phyloP scores from a whole-genome alignment of 2,113 vertebrate genomes.

The Urocitellus parryii region DNA sequence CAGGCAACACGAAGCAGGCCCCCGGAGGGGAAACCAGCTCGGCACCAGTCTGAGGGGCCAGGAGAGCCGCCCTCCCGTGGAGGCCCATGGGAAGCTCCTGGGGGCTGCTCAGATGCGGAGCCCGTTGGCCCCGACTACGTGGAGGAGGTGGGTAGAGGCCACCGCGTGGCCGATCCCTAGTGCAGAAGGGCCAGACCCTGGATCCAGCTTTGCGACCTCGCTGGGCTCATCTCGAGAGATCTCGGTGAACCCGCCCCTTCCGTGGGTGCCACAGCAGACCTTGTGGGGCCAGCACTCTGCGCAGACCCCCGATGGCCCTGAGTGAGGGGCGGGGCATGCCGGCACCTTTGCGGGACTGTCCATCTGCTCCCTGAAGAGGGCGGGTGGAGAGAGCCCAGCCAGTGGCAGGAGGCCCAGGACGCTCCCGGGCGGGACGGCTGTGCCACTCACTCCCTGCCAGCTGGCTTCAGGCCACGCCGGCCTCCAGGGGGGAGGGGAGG shows the following conservation, averaged over 20 bases:
- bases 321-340: too few species aligned
- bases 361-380: too few species aligned
- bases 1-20: slow-evolving; percentile 61
- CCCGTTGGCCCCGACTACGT: slow-evolving; percentile 88
- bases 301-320: too few species aligned
- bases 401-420: too few species aligned
- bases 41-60: slow-evolving; percentile 74
- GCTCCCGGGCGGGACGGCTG: too few species aligned
- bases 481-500: too few species aligned
- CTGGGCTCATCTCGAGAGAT: neutral
- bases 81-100: slow-evolving; percentile 70
- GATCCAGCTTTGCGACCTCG: accelerated
- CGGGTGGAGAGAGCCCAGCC: too few species aligned
- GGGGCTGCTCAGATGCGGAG: slow-evolving; percentile 82
- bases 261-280: too few species aligned
- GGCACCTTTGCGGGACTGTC: too few species aligned
- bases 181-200: neutral
- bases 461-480: neutral
- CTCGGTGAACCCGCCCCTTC: too few species aligned
- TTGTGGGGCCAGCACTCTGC: too few species aligned
- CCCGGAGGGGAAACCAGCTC: slow-evolving; percentile 69
- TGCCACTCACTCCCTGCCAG: neutral
- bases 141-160: slow-evolving; percentile 86
- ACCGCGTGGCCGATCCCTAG: accelerated
- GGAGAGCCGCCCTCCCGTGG: slow-evolving; percentile 75